A percentile compares a stretch with the other conserved stretches of the same genome.
These are phyloP conservation scores for Nerophis lumbriciformis DNA, from an alignment of 2,113 vertebrate genomes.

Conservation along the genomic window DNA sequence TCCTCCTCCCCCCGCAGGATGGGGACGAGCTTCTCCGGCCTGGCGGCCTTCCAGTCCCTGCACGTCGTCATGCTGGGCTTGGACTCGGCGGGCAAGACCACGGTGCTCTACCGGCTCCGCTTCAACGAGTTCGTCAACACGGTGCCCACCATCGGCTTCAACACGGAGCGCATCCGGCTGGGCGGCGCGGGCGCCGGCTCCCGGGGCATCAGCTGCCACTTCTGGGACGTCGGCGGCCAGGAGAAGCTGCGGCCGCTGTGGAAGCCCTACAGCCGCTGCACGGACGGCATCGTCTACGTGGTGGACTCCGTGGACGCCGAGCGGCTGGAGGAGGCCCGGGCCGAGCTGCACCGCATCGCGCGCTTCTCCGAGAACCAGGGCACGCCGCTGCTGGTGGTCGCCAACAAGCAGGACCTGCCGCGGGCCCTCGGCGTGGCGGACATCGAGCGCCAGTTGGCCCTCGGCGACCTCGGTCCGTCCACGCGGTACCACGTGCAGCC, in stretches of 20 bases:
- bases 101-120: conserved; percentile 90
- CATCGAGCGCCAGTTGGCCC: conserved; percentile 87
- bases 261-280: conserved; percentile 95
- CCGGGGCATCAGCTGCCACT: conserved; percentile 93
- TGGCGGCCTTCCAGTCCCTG: conserved; percentile 90
- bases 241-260: conserved; percentile 93
- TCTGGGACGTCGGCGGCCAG: conserved; percentile 95
- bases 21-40: conserved; percentile 88
- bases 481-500: conserved; percentile 93
- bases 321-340: conserved; percentile 88
- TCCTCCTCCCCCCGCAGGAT: conserved; percentile 55
- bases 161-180: conserved; percentile 87
- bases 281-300: conserved; percentile 95
- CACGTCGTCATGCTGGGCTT: conserved; percentile 96
- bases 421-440: conserved; percentile 86
- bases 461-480: conserved; percentile 85
- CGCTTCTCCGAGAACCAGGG: conserved; percentile 93
- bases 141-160: conserved; percentile 96
- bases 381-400: conserved; percentile 90
- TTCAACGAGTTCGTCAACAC: conserved; percentile 98
- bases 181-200: conserved; percentile 83
- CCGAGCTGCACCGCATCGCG: conserved; percentile 92
- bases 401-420: conserved; percentile 97
- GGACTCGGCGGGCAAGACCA: conserved; percentile 95
- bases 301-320: conserved; percentile 97